Evolutionary conservation across 1,140 invertebrate genomes (phyloP).

Genomic region (Nephotettix cincticeps): DNA sequence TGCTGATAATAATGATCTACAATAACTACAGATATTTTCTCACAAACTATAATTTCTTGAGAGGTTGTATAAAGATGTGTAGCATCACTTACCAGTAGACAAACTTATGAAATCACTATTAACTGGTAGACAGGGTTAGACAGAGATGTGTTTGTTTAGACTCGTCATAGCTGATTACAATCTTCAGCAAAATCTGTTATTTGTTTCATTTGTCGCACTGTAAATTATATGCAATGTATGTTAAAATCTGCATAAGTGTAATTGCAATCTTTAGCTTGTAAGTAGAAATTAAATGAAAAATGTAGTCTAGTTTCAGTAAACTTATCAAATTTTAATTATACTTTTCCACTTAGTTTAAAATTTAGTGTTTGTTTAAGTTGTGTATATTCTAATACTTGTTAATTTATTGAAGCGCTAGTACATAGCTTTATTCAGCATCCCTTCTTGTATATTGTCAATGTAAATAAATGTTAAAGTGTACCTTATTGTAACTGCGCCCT

Average conservation of each 20-base stretch:
- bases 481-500: not conserved
- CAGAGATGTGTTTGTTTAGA: not conserved
- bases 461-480: conserved; percentile 21
- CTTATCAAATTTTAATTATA: too few relatives aligned
- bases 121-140: conserved; percentile 7
- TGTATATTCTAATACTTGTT: not conserved
- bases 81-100: not conserved
- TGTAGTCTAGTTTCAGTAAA: too few relatives aligned
- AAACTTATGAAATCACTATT: not conserved
- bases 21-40: too few relatives aligned
- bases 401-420: not conserved
- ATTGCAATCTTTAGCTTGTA: conserved; percentile 8
- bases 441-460: conserved; percentile 19
- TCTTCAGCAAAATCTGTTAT: not conserved
- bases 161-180: not conserved
- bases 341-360: not conserved
- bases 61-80: not conserved
- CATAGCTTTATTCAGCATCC: not conserved
- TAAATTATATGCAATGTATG: not conserved
- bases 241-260: conserved; percentile 16
- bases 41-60: too few relatives aligned
- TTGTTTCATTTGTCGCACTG: conserved; percentile 9
- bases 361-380: not conserved
- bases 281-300: not conserved
- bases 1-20: too few relatives aligned